Conservation (phyloP, 2,888 invertebrate genomes). For the Petrophora chlorosata region DNA sequence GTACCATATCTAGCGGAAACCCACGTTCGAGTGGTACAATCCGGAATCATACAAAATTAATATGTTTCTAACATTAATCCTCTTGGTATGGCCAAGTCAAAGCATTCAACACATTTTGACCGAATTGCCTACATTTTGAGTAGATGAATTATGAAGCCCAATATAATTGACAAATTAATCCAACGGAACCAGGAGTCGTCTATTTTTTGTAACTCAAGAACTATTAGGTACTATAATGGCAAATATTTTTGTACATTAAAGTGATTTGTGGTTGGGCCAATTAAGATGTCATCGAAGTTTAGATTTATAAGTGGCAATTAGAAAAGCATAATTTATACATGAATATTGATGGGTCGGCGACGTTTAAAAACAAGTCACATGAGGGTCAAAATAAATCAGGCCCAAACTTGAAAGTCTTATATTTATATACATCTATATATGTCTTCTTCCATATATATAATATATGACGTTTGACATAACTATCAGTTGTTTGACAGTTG, state of each 20-base stretch:
- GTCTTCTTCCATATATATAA: too few relatives aligned
- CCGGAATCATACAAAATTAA: too few relatives aligned
- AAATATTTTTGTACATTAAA: constrained; percentile 56
- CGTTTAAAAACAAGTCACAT: constrained; percentile 71
- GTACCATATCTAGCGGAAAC: too few relatives aligned
- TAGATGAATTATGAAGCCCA: too few relatives aligned
- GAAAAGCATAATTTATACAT: constrained; percentile 70
- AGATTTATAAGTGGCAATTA: constrained; percentile 79
- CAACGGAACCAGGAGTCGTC: neutral
- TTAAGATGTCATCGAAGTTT: constrained; percentile 78
- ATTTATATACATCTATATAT: too few relatives aligned
- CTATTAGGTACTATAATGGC: constrained; percentile 33
- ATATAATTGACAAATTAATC: constrained; percentile 17
- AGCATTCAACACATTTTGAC: constrained; percentile 6
- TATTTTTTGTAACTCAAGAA: constrained; percentile 1
- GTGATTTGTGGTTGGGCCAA: constrained; percentile 74
- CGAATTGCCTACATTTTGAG: too few relatives aligned
- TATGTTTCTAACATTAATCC: too few relatives aligned
- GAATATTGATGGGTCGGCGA: constrained; percentile 72
- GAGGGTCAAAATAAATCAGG: constrained; percentile 39
- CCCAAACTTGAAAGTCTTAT: too few relatives aligned
- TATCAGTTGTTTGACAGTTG: too few relatives aligned
- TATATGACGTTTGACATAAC: too few relatives aligned
- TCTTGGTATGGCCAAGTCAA: too few relatives aligned
- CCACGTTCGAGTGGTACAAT: too few relatives aligned